Conservation (phyloP, 30 jellyfish, hydroid and myxozoan genomes). For the Rhopilema esculentum region DNA sequence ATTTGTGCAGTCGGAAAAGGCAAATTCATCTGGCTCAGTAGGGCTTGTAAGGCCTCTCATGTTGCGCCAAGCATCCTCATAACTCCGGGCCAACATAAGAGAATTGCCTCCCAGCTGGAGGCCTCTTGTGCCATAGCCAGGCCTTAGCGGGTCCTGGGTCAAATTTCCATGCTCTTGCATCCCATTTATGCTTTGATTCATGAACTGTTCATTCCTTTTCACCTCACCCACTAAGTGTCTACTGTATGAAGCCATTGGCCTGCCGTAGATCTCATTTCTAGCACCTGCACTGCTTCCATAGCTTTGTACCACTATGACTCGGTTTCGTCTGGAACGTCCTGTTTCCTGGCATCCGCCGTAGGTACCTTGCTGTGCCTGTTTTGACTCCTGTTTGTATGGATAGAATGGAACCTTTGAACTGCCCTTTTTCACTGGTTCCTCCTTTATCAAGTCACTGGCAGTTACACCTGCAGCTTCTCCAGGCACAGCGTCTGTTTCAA, state of each 20-base stretch:
- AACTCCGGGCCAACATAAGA: neutral
- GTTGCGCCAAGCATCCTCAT: constrained; percentile 3
- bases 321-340: neutral
- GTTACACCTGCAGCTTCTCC: neutral
- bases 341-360: neutral
- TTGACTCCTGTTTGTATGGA: neutral
- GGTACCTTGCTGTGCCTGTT: neutral
- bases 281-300: neutral
- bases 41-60: constrained; percentile 10
- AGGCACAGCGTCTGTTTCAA: neutral
- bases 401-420: neutral
- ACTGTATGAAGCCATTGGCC: constrained; percentile 45
- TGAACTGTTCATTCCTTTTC: neutral
- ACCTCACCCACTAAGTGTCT: constrained; percentile 22
- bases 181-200: neutral
- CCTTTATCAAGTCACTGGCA: neutral
- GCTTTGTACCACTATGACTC: neutral
- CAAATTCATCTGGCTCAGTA: constrained; percentile 3
- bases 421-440: neutral
- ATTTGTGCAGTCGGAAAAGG: neutral
- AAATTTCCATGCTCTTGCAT: neutral
- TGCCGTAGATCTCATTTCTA: neutral
- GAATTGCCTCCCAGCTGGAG: neutral
- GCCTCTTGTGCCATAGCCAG: neutral
- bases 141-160: neutral